These are phyloP conservation scores for Phymastichus coffea DNA, from an alignment of 1,140 invertebrate genomes.

Conservation along the genomic window DNA sequence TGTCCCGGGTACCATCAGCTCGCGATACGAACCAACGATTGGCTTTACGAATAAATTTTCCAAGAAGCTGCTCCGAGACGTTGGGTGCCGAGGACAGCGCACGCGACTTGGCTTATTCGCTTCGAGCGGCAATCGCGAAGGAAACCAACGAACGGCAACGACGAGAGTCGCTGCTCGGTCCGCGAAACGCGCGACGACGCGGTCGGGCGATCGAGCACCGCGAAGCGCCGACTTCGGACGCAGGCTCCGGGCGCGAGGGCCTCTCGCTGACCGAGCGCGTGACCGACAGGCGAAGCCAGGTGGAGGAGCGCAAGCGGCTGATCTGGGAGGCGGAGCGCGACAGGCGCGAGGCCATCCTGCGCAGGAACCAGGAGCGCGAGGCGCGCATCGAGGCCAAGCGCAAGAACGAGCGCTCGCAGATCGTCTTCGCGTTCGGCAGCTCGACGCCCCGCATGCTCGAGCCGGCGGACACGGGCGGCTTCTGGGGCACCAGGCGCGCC, in stretches of 20 bases:
- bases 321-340: constrained; percentile 86
- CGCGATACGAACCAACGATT: too few species aligned
- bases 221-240: constrained; percentile 26
- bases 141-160: too few species aligned
- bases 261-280: too few species aligned
- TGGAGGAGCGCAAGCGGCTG: constrained; percentile 82
- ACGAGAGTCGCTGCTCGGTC: too few species aligned
- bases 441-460: constrained; percentile 85
- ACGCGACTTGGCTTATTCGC: too few species aligned
- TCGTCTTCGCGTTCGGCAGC: constrained; percentile 84
- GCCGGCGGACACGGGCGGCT: constrained; percentile 76
- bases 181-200: too few species aligned
- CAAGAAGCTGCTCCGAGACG: too few species aligned
- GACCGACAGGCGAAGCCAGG: constrained; percentile 64
- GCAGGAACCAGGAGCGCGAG: constrained; percentile 81
- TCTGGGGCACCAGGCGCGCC: constrained; percentile 80
- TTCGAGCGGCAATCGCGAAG: too few species aligned
- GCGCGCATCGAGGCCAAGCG: constrained; percentile 75
- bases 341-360: constrained; percentile 78
- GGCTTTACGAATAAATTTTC: too few species aligned
- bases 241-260: constrained; percentile 45
- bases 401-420: constrained; percentile 64
- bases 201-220: constrained; percentile 35
- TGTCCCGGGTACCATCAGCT: too few species aligned
- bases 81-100: too few species aligned